Percentiles rank a stretch among this genome's conserved stretches.
These are phyloP conservation scores for Serinus canaria DNA, from an alignment of 2,113 vertebrate species.

Conservation along the genomic window DNA sequence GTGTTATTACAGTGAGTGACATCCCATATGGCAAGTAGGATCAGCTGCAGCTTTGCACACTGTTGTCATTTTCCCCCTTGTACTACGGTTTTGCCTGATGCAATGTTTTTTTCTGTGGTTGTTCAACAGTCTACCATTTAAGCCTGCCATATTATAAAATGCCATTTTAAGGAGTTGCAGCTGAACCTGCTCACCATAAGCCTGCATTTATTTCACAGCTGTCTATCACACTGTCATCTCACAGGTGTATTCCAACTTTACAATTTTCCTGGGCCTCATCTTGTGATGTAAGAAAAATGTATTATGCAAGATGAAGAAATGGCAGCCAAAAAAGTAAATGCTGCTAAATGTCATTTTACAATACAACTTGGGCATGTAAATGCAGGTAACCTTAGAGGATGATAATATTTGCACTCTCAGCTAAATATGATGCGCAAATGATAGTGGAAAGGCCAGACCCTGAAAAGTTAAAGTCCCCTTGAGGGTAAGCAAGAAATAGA, in stretches of 20 bases:
- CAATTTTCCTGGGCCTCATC: conserved; percentile 3
- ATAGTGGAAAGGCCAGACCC: not conserved
- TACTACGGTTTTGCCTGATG: conserved; percentile 4
- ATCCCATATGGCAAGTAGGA: conserved; percentile 53
- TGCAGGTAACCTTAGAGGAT: conserved; percentile 19
- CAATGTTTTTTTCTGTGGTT: conserved; percentile 51
- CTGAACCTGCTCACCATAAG: conserved; percentile 22
- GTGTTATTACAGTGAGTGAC: conserved; percentile 34
- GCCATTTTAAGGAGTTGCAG: conserved; percentile 29
- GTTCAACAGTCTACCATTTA: conserved; percentile 33
- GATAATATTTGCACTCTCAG: not conserved
- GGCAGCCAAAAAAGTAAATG: conserved; percentile 60
- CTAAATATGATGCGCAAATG: not conserved
- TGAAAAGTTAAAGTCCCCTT: not conserved
- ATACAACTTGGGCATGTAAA: conserved; percentile 10
- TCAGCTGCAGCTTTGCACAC: conserved; percentile 26
- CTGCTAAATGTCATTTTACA: conserved; percentile 57
- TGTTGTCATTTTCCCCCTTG: conserved; percentile 20
- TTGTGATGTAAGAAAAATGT: conserved; percentile 58
- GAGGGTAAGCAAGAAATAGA: not conserved
- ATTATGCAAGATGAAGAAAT: conserved; percentile 58
- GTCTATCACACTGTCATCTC: conserved; percentile 43
- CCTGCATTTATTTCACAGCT: conserved; percentile 51
- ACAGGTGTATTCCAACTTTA: conserved; percentile 16
- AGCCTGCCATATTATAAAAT: conserved; percentile 37